Evolutionary conservation across 23 tunicate species (phyloP), one percentile per base, ranked within the genome.

Genomic region (Halocynthia roretzi): DNA sequence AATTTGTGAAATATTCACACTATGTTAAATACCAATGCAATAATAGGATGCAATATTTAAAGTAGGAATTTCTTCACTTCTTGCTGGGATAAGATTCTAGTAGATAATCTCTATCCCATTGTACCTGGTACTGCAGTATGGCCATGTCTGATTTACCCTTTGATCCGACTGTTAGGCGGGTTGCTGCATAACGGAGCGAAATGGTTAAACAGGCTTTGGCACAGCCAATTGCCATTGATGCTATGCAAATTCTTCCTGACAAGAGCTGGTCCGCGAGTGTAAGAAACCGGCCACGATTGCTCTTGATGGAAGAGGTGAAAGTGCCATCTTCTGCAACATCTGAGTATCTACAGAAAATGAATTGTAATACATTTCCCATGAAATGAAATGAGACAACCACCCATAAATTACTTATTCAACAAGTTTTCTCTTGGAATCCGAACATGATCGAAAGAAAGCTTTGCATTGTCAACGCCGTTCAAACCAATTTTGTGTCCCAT

Each of bases 401-500:
- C 6, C 11, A n/a, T 76, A 5, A 8, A 23, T 18, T 53, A 91
- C 97, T 81, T 81, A 81, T 94, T 94, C 23, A 94, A 67, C 44
- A 94, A 67, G 71, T 94, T 94, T 62, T 80, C 87, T 71, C 98
- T 61, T 62, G 98, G 98, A n/a, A 94, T 95, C 18, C 98, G 76
- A 7, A 94, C 98, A 66, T 94, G 76, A 56, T 87, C 94, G 60
- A 94, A 94, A 21, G 89, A 77, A 60, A 94, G 64, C 57, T 94
- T 94, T 15, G 98, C 98, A 61, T 93, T 93, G 61, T 93, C 98
- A 40, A 93, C 92, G 21, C 98, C 98, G 56, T 93, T 93, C 68
- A 93, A 72, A 12, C 95, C 98, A 75, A 94, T 94, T 62, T 94
- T 94, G 50, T 87, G 98, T 11, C 98, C 98, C 98, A 94, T 94